Base-by-base conservation (phyloP, 2,888 invertebrate species). In the Metacarcinus magister region DNA sequence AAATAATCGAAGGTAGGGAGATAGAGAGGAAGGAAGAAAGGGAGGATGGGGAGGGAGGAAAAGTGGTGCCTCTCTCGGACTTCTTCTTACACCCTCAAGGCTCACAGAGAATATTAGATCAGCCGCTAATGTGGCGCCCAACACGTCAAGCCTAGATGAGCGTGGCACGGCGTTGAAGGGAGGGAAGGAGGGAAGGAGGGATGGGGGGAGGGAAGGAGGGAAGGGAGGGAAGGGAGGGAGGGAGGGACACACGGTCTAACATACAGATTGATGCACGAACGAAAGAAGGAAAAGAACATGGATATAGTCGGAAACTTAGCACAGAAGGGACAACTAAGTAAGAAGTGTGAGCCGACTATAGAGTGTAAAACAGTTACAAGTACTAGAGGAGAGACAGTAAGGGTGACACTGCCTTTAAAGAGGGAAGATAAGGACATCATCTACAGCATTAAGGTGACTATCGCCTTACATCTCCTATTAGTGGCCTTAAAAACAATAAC, bases 111-210 rank as follows among this genome's bases (percentile, higher is more conserved):
- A 82, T 82, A 82, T 32, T 82, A 10, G 32, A 82, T 82, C 82
- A 32, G 82, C 82, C 10, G 82, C 82, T 82, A 82, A 82, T 32
- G 82, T 82, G 82, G 82, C 82, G 82, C 82, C 82, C 32, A 82
- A 82, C 82, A 82, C 82, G 5, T 82, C 82, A 28, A 82, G 82
- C 82, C 32, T 82, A 4, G 82, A 82, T 82, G 82, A 82, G 28
- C 32, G 67, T 67, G 67, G 67, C 67, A 23, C 19, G 67, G 67
- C 67, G 19, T 13, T 48, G 48, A 48, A 67, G 16, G 28, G 82
- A 28, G 28, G 19, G 82, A 32, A 32, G 19, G 32, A 3, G 75
- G 19, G 32, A 32, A 32, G 19, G 82, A 32, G 82, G 32, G 75
- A 75, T 10, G 23, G n/a, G 28, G 87, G 7, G n/a, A 44, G 67